phyloP scores from a whole-genome alignment of 1,140 invertebrate species.

The Brachionus angularis region DNA sequence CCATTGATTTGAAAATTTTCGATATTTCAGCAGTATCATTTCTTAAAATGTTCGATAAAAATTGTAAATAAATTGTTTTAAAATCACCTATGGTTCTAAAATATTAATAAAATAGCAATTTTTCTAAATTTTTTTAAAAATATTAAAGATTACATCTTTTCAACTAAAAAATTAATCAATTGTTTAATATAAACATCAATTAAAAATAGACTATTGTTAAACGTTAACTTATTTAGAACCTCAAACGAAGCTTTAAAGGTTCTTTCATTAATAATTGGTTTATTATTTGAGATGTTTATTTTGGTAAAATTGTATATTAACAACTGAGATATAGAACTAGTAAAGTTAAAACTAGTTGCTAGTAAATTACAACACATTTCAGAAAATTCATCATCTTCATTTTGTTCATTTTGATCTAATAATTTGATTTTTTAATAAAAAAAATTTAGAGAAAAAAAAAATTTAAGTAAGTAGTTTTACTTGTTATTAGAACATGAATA shows the following conservation, averaged over 20 bases:
- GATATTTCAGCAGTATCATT: background rate
- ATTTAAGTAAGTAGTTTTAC: background rate
- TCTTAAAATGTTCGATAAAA: conserved; percentile 28
- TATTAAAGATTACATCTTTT: background rate
- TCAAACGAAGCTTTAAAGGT: conserved; percentile 14
- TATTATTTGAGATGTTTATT: no score
- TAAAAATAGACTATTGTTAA: background rate
- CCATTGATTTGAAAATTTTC: conserved; percentile 39
- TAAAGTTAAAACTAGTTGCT: conserved; percentile 15
- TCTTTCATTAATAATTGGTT: conserved; percentile 13
- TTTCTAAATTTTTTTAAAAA: background rate
- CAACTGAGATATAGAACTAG: background rate
- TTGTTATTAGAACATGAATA: conserved; percentile 21
- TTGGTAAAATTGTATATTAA: background rate
- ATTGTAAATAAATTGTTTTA: conserved; percentile 5
- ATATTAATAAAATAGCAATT: background rate
- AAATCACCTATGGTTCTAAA: background rate
- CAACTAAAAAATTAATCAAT: background rate
- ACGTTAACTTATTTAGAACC: conserved; percentile 20
- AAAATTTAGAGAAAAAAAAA: background rate
- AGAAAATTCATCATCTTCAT: conserved; percentile 1
- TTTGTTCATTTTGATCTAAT: conserved; percentile 7
- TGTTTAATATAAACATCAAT: conserved; percentile 13
- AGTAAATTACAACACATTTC: conserved; percentile 12
- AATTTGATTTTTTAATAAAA: background rate